Base-by-base conservation (phyloP, 1,140 invertebrate genomes). In the Drosophila azteca region DNA sequence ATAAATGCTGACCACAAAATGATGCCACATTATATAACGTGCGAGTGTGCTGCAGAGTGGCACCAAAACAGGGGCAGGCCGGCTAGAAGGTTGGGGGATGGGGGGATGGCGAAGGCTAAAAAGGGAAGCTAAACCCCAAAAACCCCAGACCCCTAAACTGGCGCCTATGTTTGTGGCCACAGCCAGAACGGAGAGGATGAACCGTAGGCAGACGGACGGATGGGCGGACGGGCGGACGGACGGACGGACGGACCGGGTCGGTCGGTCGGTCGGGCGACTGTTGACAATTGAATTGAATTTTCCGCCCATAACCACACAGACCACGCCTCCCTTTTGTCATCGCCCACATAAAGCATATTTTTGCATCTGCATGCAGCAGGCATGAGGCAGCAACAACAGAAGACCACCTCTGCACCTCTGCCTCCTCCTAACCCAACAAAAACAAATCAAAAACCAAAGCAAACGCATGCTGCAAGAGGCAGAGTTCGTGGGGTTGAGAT, bases 261-360 rank as follows among this genome's bases (percentile, higher is more conserved):
- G 3, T n/a, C 17, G 26, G 48, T 45, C 45, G 24, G 29, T 46
- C 65, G 50, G 45, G 49, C 61, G 68, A 79, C 79, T 88, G 84
- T 79, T 88, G 83, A 88, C 83, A 88, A 88, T 88, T 88, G 83
- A 89, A 88, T 88, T 88, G 83, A 83, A 88, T 88, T 88, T 88
- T 87, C 79, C 83, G 77, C 61, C 54, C 55, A 39, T 55, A 51
- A 59, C 45, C 73, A 60, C 73, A 68, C 13, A 29, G 54, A 63
- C 66, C 73, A 77, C 68, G 61, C 81, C 68, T 73, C 66, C 68
- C 35, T 39, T 70, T 65, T 70, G 67, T 69, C 71, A 67, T 53
- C 62, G 72, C 71, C 72, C 59, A 81, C 81, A 84, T 87, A 84
- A 87, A 87, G 81, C 81, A 84, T 87, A 84, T 84, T 84, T 66